Evolutionary conservation across 2,113 vertebrate genomes (phyloP).

Genomic region (Connochaetes taurinus): DNA sequence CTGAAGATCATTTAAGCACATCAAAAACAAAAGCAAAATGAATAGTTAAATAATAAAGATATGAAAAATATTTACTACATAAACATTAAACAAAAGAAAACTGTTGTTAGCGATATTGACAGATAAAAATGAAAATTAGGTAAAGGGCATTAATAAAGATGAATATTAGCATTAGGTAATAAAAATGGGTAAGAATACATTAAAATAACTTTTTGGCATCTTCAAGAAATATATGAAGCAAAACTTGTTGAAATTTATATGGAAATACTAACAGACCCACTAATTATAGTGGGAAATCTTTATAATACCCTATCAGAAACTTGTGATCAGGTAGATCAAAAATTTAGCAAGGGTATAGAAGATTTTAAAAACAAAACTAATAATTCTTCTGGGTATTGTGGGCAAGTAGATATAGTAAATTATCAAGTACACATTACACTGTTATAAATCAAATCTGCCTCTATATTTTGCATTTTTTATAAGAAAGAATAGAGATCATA

Average conservation of each 20-base stretch:
- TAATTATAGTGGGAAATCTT: neutral
- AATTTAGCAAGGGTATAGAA: neutral
- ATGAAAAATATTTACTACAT: neutral
- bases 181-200: neutral
- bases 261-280: neutral
- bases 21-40: neutral
- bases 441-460: neutral
- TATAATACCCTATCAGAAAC: neutral
- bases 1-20: neutral
- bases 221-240: neutral
- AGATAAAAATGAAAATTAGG: neutral
- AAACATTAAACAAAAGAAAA: neutral
- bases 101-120: neutral
- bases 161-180: neutral
- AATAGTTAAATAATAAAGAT: neutral
- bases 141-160: neutral
- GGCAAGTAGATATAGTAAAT: neutral
- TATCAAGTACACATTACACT: neutral
- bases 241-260: neutral
- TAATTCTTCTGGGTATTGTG: neutral
- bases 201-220: neutral
- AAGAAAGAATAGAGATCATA: neutral
- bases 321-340: neutral
- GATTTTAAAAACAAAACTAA: neutral
- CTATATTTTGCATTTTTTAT: neutral